Base-by-base conservation (phyloP, 2,888 invertebrate genomes). In the Sinopyrophorus schimmeli region DNA sequence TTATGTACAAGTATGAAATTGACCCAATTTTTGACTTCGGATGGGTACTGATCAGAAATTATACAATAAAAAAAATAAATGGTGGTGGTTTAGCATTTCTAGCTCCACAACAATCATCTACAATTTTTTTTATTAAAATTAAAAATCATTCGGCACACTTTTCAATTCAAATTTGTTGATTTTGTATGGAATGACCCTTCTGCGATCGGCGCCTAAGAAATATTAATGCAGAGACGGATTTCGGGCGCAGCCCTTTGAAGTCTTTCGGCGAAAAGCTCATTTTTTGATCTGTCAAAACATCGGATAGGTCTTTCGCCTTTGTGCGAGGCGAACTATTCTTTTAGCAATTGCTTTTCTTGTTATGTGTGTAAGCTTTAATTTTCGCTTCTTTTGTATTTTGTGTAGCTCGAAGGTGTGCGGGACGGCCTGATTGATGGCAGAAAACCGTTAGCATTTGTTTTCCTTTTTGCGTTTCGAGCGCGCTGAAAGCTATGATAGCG, bases 271-370 rank as follows among this genome's bases (percentile, higher is more conserved):
- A 34, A 34, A 50, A 50, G 39, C 50, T 50, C 50, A 50, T 50
- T 50, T n/a, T 44, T 50, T 50, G 50, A 44, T 44, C 43, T 39
- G 50, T 50, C 50, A 50, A 44, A 50, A 44, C 39, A 39, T 39
- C 50, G 21, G 50, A 50, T 50, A 28, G 44, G 44, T 31, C 30
- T 49, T 38, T 34, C 24, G 28, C 30, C 32, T 50, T 39, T 50
- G 31, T 46, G 31, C 28, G 38, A 47, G 27, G 47, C 30, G 20
- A 38, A 47, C 47, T 26, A 23, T 48, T 48, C 28, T 27, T 35
- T 18, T 26, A n/a, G 37, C 35, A 27, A 41, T 47, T 34, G 41
- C 18, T 43, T 34, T 31, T 38, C 41, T 43, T 35, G 41, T 14
- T n/a, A 31, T 14, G 24, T 9, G 11, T 3, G 11, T 23, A 10